Conservation (phyloP, 2,797 vertebrate species). For the Psittacula derbiana region DNA sequence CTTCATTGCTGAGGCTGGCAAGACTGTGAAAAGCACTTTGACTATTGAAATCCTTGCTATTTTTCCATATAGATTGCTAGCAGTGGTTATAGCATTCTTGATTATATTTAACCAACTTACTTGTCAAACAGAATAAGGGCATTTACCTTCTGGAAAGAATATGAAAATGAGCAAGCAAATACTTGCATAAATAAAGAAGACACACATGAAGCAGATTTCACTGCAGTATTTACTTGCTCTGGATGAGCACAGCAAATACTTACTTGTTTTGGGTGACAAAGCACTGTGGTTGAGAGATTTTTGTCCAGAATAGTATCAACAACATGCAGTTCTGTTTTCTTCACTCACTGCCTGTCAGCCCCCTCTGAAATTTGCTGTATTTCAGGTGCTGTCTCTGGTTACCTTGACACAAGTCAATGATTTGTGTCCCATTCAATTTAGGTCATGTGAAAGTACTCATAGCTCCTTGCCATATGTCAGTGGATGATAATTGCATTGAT, state of each 20-base stretch:
- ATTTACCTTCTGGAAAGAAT: neutral
- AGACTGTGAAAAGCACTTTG: neutral
- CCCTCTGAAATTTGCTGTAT: neutral
- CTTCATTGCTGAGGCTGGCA: neutral
- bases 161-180: neutral
- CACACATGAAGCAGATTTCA: neutral
- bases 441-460: slow-evolving; percentile 44
- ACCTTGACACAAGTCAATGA: slow-evolving; percentile 64
- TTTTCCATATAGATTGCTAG: neutral
- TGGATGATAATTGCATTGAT: slow-evolving; percentile 71
- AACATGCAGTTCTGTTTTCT: neutral
- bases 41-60: neutral
- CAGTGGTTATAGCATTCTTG: neutral
- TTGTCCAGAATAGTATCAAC: neutral
- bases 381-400: slow-evolving; percentile 47
- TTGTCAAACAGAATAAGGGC: neutral
- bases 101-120: neutral
- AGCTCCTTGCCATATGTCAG: slow-evolving; percentile 42
- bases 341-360: slow-evolving; percentile 13
- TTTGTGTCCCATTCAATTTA: slow-evolving; percentile 69
- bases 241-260: neutral
- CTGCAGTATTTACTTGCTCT: neutral
- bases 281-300: neutral
- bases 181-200: neutral
- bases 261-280: neutral